Base-by-base conservation (phyloP, 2,888 invertebrate genomes). In the Orchesella flavescens region DNA sequence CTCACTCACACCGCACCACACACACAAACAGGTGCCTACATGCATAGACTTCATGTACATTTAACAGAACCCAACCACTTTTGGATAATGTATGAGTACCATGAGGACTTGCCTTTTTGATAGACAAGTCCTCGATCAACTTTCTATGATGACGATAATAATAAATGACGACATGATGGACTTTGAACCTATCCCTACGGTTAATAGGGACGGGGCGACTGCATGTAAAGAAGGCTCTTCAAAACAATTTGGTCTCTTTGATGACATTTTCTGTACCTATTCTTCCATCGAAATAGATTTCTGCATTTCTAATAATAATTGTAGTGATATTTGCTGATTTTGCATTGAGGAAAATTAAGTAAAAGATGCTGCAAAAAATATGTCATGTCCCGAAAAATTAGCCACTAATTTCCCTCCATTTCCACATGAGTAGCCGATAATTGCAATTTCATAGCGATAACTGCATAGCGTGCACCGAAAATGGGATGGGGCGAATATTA, bases 101-200 rank as follows among this genome's bases (percentile, higher is more conserved):
- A 63, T n/a, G 10, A 23, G 66, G 17, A 66, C 34, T 24, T 63
- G 34, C 34, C n/a, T 17, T 66, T 66, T n/a, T 15, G 68, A 49
- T 49, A 43, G 23, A 44, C 44, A 74, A 83, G 77, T 78, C 82
- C 76, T 76, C 76, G 57, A 71, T 76, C 77, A 71, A 83, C 83
- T 83, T 83, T 83, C 83, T 83, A 83, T 63, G 68, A 72, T 53
- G 21, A 66, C 13, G 55, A 78, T 66, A 74, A 59, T 19, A 72
- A 69, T 9, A 44, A 34, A 75, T 69, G 17, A 34, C 21, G 34
- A n/a, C 49, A 34, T n/a, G 10, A 43, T 83, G 83, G 83, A 83
- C 83, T 83, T 83, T 83, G 83, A 83, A 78, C 83, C 68, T 24
- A 63, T 63, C 75, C 75, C 76, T 65, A 34, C 15, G 34, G 34